These are phyloP conservation scores for Rhodophaea formosa DNA, from an alignment of 2,888 invertebrate genomes.

Conservation along the genomic window DNA sequence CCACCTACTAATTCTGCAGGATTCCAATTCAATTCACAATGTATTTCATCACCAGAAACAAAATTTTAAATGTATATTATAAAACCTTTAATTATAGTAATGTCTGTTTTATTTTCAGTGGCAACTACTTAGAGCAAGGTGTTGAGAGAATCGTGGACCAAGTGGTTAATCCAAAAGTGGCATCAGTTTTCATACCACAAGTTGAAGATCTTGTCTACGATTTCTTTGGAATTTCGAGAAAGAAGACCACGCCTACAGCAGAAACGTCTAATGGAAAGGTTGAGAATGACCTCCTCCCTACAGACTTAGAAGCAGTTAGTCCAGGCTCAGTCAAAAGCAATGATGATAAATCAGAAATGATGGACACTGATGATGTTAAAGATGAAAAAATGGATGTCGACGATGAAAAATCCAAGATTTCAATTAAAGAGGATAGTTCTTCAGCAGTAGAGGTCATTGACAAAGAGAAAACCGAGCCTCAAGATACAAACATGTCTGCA, in stretches of 20 bases:
- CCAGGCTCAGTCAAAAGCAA: conserved; percentile 87
- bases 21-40: too few species aligned
- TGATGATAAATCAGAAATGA: conserved; percentile 58
- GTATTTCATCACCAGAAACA: too few species aligned
- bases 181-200: conserved; percentile 92
- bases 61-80: too few species aligned
- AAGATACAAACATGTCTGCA: conserved; percentile 75
- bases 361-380: conserved; percentile 45
- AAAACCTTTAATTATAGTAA: background rate
- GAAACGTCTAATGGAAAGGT: conserved; percentile 58
- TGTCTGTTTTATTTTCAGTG: conserved; percentile 76
- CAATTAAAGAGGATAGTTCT: conserved; percentile 38
- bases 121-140: conserved; percentile 93
- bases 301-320: conserved; percentile 90
- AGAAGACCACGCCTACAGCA: conserved; percentile 64
- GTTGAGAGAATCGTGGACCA: conserved; percentile 97
- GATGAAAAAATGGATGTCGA: conserved; percentile 46
- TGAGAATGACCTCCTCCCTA: conserved; percentile 84
- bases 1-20: too few species aligned
- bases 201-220: conserved; percentile 95
- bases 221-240: conserved; percentile 90
- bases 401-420: conserved; percentile 51
- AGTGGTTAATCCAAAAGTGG: conserved; percentile 96
- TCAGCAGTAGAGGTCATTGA: conserved; percentile 31
- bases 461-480: conserved; percentile 69